Percentiles rank a stretch among this genome's conserved stretches.
Evolutionary conservation across 2,797 vertebrate genomes (phyloP).

Genomic region (Distichodus sexfasciatus): DNA sequence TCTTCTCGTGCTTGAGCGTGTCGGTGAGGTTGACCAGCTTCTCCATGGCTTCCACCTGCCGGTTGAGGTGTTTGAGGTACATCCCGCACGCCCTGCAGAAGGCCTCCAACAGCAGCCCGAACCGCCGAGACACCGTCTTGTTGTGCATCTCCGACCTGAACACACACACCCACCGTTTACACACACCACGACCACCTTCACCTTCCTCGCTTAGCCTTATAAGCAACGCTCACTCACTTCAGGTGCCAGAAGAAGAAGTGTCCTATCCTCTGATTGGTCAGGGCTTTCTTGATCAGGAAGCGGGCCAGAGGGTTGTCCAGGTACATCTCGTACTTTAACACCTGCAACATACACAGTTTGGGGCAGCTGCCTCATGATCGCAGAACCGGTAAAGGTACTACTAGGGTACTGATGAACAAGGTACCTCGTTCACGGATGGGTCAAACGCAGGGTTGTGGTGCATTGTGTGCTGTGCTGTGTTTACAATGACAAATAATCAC

Average conservation of each 20-base stretch:
- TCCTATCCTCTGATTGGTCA: conserved; percentile 81
- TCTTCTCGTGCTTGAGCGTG: conserved; percentile 79
- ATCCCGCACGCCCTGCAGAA: conserved; percentile 81
- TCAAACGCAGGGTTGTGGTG: too few relatives aligned
- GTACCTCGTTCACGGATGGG: too few relatives aligned
- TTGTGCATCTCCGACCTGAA: conserved; percentile 80
- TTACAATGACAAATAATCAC: too few relatives aligned
- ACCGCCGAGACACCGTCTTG: conserved; percentile 74
- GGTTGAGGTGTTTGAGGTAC: conserved; percentile 79
- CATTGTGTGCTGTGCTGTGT: too few relatives aligned
- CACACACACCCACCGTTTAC: conserved; percentile 5
- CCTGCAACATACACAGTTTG: conserved; percentile 54
- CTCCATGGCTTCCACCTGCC: conserved; percentile 83
- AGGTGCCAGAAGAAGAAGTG: conserved; percentile 85
- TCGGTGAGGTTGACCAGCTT: conserved; percentile 80
- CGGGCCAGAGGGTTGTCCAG: conserved; percentile 79
- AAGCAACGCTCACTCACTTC: conserved; percentile 63
- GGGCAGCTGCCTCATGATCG: neutral
- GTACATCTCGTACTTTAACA: conserved; percentile 81
- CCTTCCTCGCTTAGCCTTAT: neutral
- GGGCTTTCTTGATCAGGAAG: conserved; percentile 78
- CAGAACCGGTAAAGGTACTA: neutral
- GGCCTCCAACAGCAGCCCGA: conserved; percentile 77
- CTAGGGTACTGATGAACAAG: too few relatives aligned
- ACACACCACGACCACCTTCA: neutral